phyloP scores from a whole-genome alignment of 2,113 vertebrate species.

The Vireo altiloquus region DNA sequence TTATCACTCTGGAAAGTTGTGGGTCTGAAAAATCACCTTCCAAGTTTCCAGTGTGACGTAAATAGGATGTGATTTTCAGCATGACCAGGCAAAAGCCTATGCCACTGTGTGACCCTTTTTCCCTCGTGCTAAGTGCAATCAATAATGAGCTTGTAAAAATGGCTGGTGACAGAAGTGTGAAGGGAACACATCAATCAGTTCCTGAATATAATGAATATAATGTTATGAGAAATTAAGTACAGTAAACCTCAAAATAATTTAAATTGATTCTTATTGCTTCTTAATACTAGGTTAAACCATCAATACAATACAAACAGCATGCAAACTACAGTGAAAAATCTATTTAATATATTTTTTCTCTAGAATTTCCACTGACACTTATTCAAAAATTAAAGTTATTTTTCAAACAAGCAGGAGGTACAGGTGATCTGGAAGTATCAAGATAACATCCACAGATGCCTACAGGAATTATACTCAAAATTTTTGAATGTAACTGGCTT shows the following conservation, averaged over 20 bases:
- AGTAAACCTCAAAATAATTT: background rate
- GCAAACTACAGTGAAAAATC: background rate
- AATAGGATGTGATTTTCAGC: rapidly evolving
- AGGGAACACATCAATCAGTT: background rate
- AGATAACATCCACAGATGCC: background rate
- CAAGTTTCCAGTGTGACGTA: rapidly evolving
- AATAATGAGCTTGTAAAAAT: background rate
- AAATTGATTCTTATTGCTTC: background rate
- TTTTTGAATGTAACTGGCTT: background rate
- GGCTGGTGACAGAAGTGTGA: background rate
- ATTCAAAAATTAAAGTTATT: background rate
- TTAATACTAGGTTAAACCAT: background rate
- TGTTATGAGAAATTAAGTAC: background rate
- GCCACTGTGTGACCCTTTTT: background rate
- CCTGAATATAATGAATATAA: background rate
- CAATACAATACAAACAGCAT: background rate
- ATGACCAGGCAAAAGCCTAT: background rate
- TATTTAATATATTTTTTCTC: background rate
- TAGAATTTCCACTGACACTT: background rate
- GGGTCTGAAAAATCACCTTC: background rate
- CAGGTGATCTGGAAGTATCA: background rate
- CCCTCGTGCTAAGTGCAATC: background rate
- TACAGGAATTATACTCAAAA: background rate
- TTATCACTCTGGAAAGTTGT: background rate
- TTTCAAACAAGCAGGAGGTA: background rate